Evolutionary conservation across 1,140 invertebrate species (phyloP), one percentile per base, ranked within the genome.

Genomic region (Hydropsyche tenuis): DNA sequence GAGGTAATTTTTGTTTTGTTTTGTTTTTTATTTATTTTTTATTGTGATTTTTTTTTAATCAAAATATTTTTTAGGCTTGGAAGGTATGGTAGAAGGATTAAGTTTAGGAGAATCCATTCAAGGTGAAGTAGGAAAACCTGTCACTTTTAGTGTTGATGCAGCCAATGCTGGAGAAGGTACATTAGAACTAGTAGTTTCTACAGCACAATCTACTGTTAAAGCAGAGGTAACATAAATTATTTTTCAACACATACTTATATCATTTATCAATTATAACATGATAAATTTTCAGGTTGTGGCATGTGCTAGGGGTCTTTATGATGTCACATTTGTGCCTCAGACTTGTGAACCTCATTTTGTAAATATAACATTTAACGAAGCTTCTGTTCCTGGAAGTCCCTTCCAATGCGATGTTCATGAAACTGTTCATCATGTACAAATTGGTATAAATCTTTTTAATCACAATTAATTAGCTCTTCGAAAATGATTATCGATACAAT

Each of bases 291-390:
- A 85, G 84, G 94, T 96, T 2, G 93, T 95, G 4, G 95, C 95
- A 27, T 92, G 94, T 79, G 94, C 95, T 0, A 88, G 95, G 72
- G 96, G 95, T 3, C 85, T 97, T 0, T 99, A 99, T 83, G 96
- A 99, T 79, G 96, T 99, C 0, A 96, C 95, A 0, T 99, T 99
- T 83, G 90, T 97, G 18, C 97, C 97, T 0, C 91, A 94, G 81
- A 94, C 96, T 56, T 87, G 91, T 9, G 92, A 93, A 69, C 89
- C 94, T 4, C 97, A 99, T 85, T 96, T 92, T 80, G 94, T 99
- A 2, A 97, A 96, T 79, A 97, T 99, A 71, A 96, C 94, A 7
- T 99, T 99, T 83, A 99, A 99, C 80, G 96, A 97, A 75, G 93
- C 97, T 79, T 89, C 93, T 69, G 93, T 98, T 9, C 93, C 94